phyloP scores from a whole-genome alignment of 2,113 vertebrate genomes.

The Hemicordylus capensis region DNA sequence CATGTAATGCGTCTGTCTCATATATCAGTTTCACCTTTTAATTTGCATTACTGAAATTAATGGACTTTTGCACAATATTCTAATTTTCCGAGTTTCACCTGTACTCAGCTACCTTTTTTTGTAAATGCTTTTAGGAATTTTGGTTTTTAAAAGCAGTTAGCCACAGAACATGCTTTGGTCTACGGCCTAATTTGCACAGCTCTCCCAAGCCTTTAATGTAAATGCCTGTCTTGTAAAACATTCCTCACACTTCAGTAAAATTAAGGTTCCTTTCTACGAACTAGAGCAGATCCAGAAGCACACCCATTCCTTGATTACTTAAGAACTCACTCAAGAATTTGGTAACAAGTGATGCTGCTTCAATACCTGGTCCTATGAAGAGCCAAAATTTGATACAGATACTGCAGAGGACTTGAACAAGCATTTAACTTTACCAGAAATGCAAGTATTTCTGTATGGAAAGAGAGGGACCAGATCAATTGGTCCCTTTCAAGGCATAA shows the following conservation, averaged over 20 bases:
- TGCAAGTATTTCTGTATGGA: background rate
- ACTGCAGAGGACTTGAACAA: background rate
- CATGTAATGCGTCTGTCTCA: too few species aligned
- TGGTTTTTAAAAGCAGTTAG: background rate
- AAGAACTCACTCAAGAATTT: background rate
- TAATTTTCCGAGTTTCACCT: too few species aligned
- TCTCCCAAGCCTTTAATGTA: background rate
- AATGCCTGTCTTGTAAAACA: background rate
- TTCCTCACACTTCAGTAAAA: background rate
- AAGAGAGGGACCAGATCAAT: background rate
- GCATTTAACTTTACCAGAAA: background rate
- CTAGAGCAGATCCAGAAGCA: background rate
- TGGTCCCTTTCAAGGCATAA: background rate
- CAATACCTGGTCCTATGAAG: background rate
- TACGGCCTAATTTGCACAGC: fast-evolving
- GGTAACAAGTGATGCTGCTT: background rate
- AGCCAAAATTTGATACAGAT: background rate
- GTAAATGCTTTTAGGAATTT: background rate
- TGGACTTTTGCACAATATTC: too few species aligned
- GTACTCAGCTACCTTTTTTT: background rate
- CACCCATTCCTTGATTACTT: background rate
- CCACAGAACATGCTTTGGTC: slow-evolving; percentile 12
- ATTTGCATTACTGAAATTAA: too few species aligned
- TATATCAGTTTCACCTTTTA: too few species aligned
- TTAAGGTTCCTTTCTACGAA: background rate